Base-by-base conservation (phyloP, 2,888 invertebrate genomes). In the Tribolium freemani region DNA sequence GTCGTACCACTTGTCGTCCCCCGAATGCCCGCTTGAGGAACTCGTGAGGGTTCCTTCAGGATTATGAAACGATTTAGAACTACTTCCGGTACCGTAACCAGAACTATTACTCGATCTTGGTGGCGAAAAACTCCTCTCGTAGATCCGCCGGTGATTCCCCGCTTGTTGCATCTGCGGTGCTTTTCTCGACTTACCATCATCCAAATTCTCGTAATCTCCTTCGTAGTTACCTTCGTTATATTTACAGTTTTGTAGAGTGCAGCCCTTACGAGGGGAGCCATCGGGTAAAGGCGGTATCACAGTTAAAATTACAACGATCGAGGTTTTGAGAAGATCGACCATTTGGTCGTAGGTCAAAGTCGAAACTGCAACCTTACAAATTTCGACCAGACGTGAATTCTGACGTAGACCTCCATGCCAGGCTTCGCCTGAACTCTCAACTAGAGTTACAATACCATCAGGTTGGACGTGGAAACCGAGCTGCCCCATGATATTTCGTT, bases 361-460 rank as follows among this genome's bases (percentile, higher is more conserved):
- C 3, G 95, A 93, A 26, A 96, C 95, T 30, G 96, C 95, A 16
- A 96, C 93, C 78, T 86, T 86, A 75, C 87, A 87, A 53, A 87
- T 87, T 78, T 98, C 97, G 1, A 98, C 95, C 75, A 98, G 89
- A 10, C 97, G 90, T 60, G 95, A 95, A 71, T 96, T 96, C 84
- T 96, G 95, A 54, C 95, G 88, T 54, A 98, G 89, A n/a, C 97
- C 98, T 1, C 96, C 94, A 70, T 92, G 91, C 87, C 92, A 92
- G 30, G 94, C 93, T 38, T 88, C 87, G 21, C 91, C 92, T 84
- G 90, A 87, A 79, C 88, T 89, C 84, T 97, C 97, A n/a, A 97
- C 96, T 81, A 96, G 94, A 2, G 97, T 97, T 30, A 98, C 96
- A 20, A 98, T 92, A 2, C 98, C 98, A 86, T 97, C 97, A 10